Evolutionary conservation across 2,113 vertebrate genomes (phyloP).

Genomic region (Rattus rattus): DNA sequence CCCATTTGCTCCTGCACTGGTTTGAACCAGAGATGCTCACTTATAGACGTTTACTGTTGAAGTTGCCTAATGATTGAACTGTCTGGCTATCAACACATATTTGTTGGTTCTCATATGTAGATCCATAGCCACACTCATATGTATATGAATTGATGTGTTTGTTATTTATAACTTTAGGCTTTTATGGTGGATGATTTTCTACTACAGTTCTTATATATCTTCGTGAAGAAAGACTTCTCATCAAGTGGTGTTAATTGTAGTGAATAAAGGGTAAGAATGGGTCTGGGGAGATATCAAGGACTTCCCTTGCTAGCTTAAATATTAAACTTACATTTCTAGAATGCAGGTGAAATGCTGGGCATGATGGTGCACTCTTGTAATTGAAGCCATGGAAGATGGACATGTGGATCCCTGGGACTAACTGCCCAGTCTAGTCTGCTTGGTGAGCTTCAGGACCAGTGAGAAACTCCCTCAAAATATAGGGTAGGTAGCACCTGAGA

Average conservation of each 20-base stretch:
- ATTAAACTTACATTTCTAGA: background rate
- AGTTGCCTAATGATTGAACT: no score
- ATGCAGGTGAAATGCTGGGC: background rate
- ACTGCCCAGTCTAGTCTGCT: background rate
- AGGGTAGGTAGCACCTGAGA: background rate
- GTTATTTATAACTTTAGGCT: background rate
- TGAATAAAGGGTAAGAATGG: background rate
- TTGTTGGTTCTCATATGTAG: background rate
- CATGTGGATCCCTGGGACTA: no score
- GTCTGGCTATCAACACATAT: no score
- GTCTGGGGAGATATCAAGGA: no score
- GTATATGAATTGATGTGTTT: background rate
- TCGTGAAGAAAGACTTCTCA: background rate
- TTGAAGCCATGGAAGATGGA: background rate
- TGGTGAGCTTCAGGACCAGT: background rate
- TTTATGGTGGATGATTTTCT: background rate
- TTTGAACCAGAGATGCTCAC: background rate
- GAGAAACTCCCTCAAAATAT: background rate
- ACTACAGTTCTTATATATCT: background rate
- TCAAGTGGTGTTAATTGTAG: background rate
- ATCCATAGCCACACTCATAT: background rate
- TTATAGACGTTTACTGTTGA: background rate
- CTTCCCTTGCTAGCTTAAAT: background rate
- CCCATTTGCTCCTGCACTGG: background rate
- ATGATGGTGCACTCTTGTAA: background rate